Evolutionary conservation across 2,888 invertebrate species (phyloP).

Genomic region (Leptarthrus brevirostris): DNA sequence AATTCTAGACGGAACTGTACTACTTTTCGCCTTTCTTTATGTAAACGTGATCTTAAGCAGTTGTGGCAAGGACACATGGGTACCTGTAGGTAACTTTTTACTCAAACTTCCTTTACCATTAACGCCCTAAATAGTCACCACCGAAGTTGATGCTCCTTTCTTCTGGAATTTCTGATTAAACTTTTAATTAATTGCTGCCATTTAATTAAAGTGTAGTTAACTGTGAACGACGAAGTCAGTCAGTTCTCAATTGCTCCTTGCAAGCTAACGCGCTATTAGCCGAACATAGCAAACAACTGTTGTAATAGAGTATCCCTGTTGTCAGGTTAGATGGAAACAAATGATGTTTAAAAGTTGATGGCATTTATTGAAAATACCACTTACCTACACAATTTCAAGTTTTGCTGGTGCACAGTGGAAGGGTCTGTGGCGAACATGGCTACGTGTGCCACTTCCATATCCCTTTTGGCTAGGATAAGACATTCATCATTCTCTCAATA

Average conservation of each 20-base stretch:
- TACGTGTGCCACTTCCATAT: slow-evolving; percentile 43
- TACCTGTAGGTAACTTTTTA: too few species aligned
- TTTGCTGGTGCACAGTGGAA: neutral
- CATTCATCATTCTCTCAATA: slow-evolving; percentile 50
- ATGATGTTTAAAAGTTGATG: slow-evolving; percentile 50
- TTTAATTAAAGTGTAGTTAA: slow-evolving; percentile 66
- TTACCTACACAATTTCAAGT: slow-evolving; percentile 43
- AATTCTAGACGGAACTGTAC: too few species aligned
- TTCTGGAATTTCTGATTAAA: slow-evolving; percentile 62
- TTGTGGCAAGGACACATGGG: too few species aligned
- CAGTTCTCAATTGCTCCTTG: slow-evolving; percentile 31
- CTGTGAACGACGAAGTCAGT: slow-evolving; percentile 55
- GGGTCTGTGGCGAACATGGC: neutral
- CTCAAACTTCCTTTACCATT: too few species aligned
- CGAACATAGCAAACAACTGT: neutral
- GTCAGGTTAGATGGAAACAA: slow-evolving; percentile 48
- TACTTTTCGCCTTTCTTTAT: too few species aligned
- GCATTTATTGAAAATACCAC: slow-evolving; percentile 52
- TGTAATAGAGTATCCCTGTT: neutral
- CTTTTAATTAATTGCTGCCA: slow-evolving; percentile 66
- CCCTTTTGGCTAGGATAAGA: slow-evolving; percentile 48
- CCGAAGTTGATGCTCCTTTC: slow-evolving; percentile 1
- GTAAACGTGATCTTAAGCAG: too few species aligned
- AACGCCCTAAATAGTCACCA: neutral
- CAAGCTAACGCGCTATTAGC: neutral